These are phyloP conservation scores for Limosa lapponica DNA, from an alignment of 2,797 vertebrate species.

Conservation along the genomic window DNA sequence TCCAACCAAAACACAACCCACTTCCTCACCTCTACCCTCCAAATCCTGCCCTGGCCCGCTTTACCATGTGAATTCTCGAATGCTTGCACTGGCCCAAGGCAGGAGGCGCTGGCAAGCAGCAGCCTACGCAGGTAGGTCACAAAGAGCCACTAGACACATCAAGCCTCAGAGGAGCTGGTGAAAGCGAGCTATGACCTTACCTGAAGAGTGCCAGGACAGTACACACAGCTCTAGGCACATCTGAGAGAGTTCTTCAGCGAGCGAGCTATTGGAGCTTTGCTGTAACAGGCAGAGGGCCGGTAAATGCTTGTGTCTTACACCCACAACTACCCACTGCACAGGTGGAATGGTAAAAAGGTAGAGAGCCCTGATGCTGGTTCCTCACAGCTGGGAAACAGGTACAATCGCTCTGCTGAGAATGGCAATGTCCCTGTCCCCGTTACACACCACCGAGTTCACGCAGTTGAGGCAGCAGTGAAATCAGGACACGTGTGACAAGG, in stretches of 20 bases:
- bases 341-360: background rate
- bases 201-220: background rate
- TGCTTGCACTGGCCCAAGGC: background rate
- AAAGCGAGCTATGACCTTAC: background rate
- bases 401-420: background rate
- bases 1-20: background rate
- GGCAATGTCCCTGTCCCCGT: background rate
- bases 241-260: background rate
- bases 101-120: background rate
- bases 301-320: background rate
- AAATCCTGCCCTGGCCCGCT: background rate
- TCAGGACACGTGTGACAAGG: background rate
- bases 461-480: background rate
- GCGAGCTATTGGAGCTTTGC: background rate
- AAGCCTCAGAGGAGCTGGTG: background rate
- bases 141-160: background rate
- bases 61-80: background rate
- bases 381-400: rapidly evolving
- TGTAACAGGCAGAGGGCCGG: background rate
- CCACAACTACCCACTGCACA: background rate
- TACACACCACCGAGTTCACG: background rate
- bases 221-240: background rate
- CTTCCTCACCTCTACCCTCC: background rate
- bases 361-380: background rate
- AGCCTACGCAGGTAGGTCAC: background rate